Percentiles rank a stretch among this genome's conserved stretches.
Evolutionary conservation across 2,113 vertebrate species (phyloP).

Genomic region (Neodon shergylaensis): DNA sequence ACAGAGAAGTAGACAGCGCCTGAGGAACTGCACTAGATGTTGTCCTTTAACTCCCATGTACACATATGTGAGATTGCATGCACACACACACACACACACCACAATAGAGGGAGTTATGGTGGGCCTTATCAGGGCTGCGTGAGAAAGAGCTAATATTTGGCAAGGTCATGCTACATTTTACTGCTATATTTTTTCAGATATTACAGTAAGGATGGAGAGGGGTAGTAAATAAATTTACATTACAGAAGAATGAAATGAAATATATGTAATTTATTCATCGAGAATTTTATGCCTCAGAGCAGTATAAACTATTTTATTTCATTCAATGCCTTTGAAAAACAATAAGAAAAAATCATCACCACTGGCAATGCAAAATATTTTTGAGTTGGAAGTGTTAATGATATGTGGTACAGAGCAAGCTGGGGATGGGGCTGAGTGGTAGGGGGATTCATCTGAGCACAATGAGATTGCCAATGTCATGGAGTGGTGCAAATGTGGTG

Average conservation of each 20-base stretch:
- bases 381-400: not conserved
- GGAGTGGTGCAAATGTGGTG: not conserved
- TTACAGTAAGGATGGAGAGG: not conserved
- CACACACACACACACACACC: not conserved
- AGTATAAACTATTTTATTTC: not conserved
- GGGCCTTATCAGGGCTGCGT: not conserved
- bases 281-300: not conserved
- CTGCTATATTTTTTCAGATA: not conserved
- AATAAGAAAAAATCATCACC: not conserved
- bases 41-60: too few relatives aligned
- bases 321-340: not conserved
- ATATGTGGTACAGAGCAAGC: not conserved
- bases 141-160: not conserved
- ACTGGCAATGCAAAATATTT: not conserved
- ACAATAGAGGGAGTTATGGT: not conserved
- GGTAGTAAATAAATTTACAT: not conserved
- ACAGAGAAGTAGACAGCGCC: not conserved
- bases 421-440: not conserved
- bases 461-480: too few relatives aligned
- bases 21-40: not conserved
- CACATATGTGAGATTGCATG: not conserved
- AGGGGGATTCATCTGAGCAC: not conserved
- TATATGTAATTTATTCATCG: not conserved
- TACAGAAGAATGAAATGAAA: constrained; percentile 4
- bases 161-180: not conserved